Conservation (phyloP, 2,888 invertebrate species). For the Byasa hedistus region DNA sequence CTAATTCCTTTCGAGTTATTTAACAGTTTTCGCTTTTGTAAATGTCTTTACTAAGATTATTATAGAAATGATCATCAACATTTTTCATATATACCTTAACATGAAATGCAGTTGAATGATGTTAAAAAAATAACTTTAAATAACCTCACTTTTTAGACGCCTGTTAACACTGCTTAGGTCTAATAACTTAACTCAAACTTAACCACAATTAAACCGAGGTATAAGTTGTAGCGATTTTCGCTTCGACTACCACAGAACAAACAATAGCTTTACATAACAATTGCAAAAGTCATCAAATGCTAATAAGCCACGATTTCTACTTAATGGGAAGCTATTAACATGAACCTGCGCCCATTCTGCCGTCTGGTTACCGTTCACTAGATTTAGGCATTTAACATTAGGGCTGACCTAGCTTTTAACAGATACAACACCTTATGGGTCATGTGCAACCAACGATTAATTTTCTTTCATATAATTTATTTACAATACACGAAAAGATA, state of each 20-base stretch:
- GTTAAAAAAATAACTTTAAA: too few relatives aligned
- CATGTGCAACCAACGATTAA: not conserved
- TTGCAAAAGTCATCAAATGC: slow-evolving; percentile 28
- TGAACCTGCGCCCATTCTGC: slow-evolving; percentile 12
- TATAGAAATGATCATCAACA: too few relatives aligned
- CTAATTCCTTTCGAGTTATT: too few relatives aligned
- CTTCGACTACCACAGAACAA: slow-evolving; percentile 1
- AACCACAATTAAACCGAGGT: not conserved
- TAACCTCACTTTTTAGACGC: too few relatives aligned
- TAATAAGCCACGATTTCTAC: slow-evolving; percentile 28
- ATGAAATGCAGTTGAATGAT: too few relatives aligned
- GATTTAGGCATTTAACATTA: not conserved
- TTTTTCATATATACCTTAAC: too few relatives aligned
- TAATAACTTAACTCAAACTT: not conserved
- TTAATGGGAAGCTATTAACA: slow-evolving; percentile 23
- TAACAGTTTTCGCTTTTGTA: too few relatives aligned
- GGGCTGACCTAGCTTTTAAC: not conserved
- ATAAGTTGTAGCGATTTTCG: slow-evolving; percentile 14
- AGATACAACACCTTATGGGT: not conserved
- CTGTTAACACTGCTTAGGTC: not conserved
- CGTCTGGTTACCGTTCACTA: not conserved
- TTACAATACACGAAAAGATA: too few relatives aligned
- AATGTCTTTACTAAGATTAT: too few relatives aligned
- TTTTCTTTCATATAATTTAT: not conserved
- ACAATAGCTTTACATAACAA: slow-evolving; percentile 21